A percentile compares a stretch with the other conserved stretches of the same genome.
Evolutionary conservation across 1,140 invertebrate genomes (phyloP).

Genomic region (Drosophila bipectinata): DNA sequence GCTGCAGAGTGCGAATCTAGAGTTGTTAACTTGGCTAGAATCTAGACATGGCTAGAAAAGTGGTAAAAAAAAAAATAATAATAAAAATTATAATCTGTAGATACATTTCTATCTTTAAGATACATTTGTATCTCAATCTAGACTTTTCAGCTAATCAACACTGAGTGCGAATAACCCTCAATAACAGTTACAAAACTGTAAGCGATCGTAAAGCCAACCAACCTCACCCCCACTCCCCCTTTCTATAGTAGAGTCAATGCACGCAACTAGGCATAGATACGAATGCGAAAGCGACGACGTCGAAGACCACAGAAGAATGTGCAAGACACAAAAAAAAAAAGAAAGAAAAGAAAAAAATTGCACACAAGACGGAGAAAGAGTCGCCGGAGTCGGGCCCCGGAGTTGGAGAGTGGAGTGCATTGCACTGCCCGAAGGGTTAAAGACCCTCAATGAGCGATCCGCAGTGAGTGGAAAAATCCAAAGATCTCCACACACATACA

Average conservation of each 20-base stretch:
- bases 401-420: constrained; percentile 67
- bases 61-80: neutral
- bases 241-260: constrained; percentile 53
- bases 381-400: constrained; percentile 3
- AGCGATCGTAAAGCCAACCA: constrained; percentile 60
- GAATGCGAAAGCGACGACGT: constrained; percentile 23
- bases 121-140: neutral
- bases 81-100: too few species aligned
- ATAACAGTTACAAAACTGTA: constrained; percentile 83
- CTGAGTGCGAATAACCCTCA: constrained; percentile 74
- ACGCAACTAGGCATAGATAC: constrained; percentile 76
- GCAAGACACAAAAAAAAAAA: constrained; percentile 51
- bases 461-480: constrained; percentile 76
- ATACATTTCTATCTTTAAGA: neutral
- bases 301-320: constrained; percentile 58
- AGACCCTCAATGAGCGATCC: constrained; percentile 71
- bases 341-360: constrained; percentile 53
- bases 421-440: constrained; percentile 82
- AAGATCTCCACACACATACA: constrained; percentile 45
- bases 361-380: constrained; percentile 43
- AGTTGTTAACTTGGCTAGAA: constrained; percentile 24
- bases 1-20: constrained; percentile 44
- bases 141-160: constrained; percentile 2
- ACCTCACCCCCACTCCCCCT: constrained; percentile 15
- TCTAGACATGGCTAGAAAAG: neutral